Base-by-base conservation (phyloP, 2,888 invertebrate species). In the Nasonovia ribisnigri region DNA sequence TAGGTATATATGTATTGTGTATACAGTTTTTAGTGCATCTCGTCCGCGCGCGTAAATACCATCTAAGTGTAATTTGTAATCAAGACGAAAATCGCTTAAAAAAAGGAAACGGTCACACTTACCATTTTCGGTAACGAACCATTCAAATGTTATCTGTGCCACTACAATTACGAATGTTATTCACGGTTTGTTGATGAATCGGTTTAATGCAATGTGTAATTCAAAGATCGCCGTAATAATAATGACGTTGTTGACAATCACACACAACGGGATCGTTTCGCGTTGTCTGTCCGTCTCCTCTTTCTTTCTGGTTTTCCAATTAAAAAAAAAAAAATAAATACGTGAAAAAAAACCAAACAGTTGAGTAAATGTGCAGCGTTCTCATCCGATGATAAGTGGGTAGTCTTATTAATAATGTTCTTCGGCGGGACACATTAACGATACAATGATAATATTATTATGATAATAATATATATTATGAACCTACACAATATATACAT, bases 181-280 rank as follows among this genome's bases (percentile, higher is more conserved):
- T 91, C 91, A 91, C 91, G 91, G 91, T 84, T 84, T 91, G 91
- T 54, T 54, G 84, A 57, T n/a, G 84, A 84, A 92, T 92, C 88
- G 88, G 67, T 92, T 92, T 92, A 46, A 60, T 57, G 54, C 91
- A 36, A 92, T 42, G 67, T 67, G 60, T 87, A 84, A 88, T 88
- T 51, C 77, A 77, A 77, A 67, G 77, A 92, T 92, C 88, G 51
- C 77, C 42, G 43, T 88, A 88, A 92, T 51, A 88, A 92, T 51
- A 92, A 92, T 36, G 77, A 77, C 29, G 88, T 51, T 5, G 88
- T 51, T 48, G 67, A 92, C 87, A 92, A 51, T 91, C 67, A 42
- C 51, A 57, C 51, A 48, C 88, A 87, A 92, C 67, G 51, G 88
- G 51, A 67, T 67, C 88, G 67, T 77, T 51, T 67, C 48, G 67